A percentile compares a stretch with the other conserved stretches of the same genome.
Evolutionary conservation across 1,140 invertebrate species (phyloP).

Genomic region (Magallana ariakensis): DNA sequence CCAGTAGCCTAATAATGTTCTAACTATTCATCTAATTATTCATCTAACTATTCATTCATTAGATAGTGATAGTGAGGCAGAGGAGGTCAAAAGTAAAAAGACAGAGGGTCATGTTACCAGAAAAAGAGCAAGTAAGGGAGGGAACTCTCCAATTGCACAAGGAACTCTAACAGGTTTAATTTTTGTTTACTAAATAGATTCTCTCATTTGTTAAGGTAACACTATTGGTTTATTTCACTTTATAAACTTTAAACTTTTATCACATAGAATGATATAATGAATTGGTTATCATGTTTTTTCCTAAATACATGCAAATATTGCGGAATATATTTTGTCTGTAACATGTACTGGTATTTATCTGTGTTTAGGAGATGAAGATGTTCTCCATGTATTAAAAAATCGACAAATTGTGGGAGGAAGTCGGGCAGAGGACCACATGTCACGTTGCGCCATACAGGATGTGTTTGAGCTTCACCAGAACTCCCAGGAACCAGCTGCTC

Average conservation of each 20-base stretch:
- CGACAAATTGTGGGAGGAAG: conserved; percentile 72
- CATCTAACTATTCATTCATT: too few relatives aligned
- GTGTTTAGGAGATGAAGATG: conserved; percentile 68
- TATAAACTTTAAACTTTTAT: too few relatives aligned
- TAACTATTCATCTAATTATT: too few relatives aligned
- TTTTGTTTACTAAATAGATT: too few relatives aligned
- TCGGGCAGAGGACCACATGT: conserved; percentile 78
- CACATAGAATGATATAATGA: too few relatives aligned
- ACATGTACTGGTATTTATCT: not conserved
- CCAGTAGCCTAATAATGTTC: too few relatives aligned
- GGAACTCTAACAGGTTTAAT: not conserved
- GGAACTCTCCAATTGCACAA: not conserved
- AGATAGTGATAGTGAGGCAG: conserved; percentile 11
- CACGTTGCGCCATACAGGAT: conserved; percentile 75
- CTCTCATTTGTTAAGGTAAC: too few relatives aligned
- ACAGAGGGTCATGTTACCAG: not conserved
- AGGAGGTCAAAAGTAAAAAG: not conserved
- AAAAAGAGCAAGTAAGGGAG: not conserved
- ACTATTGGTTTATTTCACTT: too few relatives aligned
- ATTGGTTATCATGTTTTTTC: too few relatives aligned
- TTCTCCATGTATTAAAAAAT: conserved; percentile 75
- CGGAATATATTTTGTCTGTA: too few relatives aligned
- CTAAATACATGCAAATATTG: too few relatives aligned
- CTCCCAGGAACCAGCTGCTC: conserved; percentile 74
- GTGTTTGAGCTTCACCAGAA: conserved; percentile 75